Evolutionary conservation across 2,888 invertebrate genomes (phyloP).

Genomic region (Hypomecis atomaria): DNA sequence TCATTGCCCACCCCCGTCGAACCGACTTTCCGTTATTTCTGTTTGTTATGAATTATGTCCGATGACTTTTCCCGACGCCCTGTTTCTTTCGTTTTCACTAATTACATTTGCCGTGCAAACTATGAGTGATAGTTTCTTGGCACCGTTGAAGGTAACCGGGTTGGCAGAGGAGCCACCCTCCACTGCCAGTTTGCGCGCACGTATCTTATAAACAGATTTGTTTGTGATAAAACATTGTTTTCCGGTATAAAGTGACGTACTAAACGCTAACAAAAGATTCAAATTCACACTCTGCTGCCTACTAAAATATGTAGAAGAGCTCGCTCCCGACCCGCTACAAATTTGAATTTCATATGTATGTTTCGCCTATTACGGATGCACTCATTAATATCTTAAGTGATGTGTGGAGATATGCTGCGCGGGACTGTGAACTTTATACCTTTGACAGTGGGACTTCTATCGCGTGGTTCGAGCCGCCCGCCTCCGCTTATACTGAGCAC

Average conservation of each 20-base stretch:
- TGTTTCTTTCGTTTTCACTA: conserved; percentile 80
- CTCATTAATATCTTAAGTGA: conserved; percentile 85
- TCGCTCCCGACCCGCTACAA: conserved; percentile 80
- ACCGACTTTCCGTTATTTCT: conserved; percentile 83
- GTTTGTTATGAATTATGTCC: conserved; percentile 84
- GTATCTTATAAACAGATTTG: conserved; percentile 46
- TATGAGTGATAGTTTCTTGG: conserved; percentile 62
- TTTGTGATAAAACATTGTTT: conserved; percentile 68
- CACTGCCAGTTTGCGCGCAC: conserved; percentile 15
- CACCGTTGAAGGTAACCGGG: conserved; percentile 5
- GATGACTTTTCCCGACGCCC: conserved; percentile 80
- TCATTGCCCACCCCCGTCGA: conserved; percentile 83
- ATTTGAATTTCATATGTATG: conserved; percentile 85
- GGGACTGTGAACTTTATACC: conserved; percentile 63
- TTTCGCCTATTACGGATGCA: conserved; percentile 84
- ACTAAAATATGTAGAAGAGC: conserved; percentile 83
- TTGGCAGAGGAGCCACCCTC: background rate
- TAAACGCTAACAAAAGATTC: conserved; percentile 83
- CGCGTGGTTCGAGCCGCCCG: conserved; percentile 38
- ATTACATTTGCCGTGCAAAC: conserved; percentile 79
- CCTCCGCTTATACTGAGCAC: conserved; percentile 70
- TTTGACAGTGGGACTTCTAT: conserved; percentile 46
- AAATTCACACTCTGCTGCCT: conserved; percentile 84
- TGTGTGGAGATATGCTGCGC: conserved; percentile 64
- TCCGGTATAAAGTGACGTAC: conserved; percentile 68